phyloP scores from a whole-genome alignment of 2,888 invertebrate genomes.

The Cylloceria caligata region DNA sequence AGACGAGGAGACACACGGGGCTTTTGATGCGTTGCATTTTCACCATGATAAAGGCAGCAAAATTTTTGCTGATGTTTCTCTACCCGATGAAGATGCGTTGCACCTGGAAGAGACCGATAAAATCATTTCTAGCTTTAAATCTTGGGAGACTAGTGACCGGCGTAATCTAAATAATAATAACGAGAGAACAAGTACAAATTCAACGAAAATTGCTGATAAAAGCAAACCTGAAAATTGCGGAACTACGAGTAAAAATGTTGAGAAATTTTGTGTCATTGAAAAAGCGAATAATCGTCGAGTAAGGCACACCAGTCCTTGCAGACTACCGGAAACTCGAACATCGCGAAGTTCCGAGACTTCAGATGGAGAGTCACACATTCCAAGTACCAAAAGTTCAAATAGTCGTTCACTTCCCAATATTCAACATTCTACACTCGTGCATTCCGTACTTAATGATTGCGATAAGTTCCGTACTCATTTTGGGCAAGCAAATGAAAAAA shows the following conservation, averaged over 20 bases:
- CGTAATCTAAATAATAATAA: conserved; percentile 1
- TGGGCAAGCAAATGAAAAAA: neutral
- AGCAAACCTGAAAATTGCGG: neutral
- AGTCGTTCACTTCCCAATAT: conserved; percentile 53
- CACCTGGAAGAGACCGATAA: conserved; percentile 74
- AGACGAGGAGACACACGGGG: conserved; percentile 50
- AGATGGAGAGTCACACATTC: conserved; percentile 11
- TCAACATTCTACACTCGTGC: conserved; percentile 28
- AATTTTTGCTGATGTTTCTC: conserved; percentile 71
- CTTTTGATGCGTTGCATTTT: conserved; percentile 30
- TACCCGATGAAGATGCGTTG: conserved; percentile 74
- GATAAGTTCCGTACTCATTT: neutral
- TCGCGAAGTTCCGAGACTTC: conserved; percentile 38
- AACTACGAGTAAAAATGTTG: conserved; percentile 1
- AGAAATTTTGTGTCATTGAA: neutral
- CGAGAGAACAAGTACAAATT: neutral
- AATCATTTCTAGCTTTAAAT: conserved; percentile 76
- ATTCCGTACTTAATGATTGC: conserved; percentile 23
- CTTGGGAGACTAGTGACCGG: conserved; percentile 71
- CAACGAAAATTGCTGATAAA: conserved; percentile 5
- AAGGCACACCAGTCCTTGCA: neutral
- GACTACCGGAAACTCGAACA: neutral
- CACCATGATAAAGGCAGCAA: conserved; percentile 66
- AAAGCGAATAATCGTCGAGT: neutral
- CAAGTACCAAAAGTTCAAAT: conserved; percentile 28